phyloP scores from a whole-genome alignment of 2,888 invertebrate genomes.

The Mesorhabditis sp. region DNA sequence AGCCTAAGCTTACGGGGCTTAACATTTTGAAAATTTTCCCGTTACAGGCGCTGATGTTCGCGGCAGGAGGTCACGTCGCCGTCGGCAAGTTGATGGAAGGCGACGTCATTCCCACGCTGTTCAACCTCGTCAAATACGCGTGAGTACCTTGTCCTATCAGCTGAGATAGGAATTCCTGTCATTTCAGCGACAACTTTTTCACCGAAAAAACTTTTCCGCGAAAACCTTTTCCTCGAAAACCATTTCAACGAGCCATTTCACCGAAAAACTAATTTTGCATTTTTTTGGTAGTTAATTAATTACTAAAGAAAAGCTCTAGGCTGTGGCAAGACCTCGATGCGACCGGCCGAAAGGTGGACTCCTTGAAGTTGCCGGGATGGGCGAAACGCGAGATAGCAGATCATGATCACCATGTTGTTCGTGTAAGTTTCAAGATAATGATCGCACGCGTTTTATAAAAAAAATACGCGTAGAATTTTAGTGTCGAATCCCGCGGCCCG shows the following conservation, averaged over 20 bases:
- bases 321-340: slow-evolving; percentile 44
- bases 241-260: too few relatives aligned
- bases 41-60: slow-evolving; percentile 74
- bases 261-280: neutral
- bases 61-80: slow-evolving; percentile 76
- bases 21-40: too few relatives aligned
- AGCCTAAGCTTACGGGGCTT: neutral
- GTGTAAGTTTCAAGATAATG: slow-evolving; percentile 66
- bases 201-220: neutral
- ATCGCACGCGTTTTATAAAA: neutral
- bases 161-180: too few relatives aligned
- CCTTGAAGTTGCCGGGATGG: slow-evolving; percentile 80
- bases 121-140: slow-evolving; percentile 68
- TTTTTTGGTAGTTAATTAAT: slow-evolving; percentile 20
- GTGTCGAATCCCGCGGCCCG: slow-evolving; percentile 89
- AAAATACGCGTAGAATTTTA: slow-evolving; percentile 59
- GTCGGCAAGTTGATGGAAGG: slow-evolving; percentile 71
- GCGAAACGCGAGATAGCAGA: slow-evolving; percentile 36
- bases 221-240: neutral
- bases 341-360: slow-evolving; percentile 64
- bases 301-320: slow-evolving; percentile 60
- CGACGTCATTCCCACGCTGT: slow-evolving; percentile 73
- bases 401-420: slow-evolving; percentile 73
- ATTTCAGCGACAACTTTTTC: too few relatives aligned
- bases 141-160: neutral